A percentile compares a stretch with the other conserved stretches of the same genome.
These are phyloP conservation scores for Sebastes matsubarae DNA, from an alignment of 2,797 vertebrate genomes.

Conservation along the genomic window DNA sequence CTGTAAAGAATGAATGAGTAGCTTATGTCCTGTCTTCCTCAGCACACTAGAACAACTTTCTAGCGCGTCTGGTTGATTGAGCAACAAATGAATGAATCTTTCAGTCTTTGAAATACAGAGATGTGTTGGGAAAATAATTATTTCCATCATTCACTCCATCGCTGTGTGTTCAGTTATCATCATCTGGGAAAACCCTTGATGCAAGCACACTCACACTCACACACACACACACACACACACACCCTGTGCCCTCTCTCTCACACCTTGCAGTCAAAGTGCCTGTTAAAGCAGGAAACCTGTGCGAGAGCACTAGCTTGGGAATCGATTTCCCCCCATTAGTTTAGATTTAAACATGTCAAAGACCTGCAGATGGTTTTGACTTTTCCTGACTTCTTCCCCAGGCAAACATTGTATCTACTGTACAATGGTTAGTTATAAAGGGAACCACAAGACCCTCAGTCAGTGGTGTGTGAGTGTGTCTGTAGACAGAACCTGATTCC, in stretches of 20 bases:
- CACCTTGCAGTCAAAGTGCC: conserved; percentile 60
- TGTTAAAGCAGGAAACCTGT: conserved; percentile 66
- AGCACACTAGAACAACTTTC: not conserved
- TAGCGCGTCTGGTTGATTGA: not conserved
- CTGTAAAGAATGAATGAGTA: not conserved
- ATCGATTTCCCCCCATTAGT: conserved; percentile 72
- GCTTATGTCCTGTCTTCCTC: not conserved
- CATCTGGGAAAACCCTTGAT: conserved; percentile 4
- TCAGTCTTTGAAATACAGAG: not conserved
- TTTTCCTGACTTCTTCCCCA: conserved; percentile 64
- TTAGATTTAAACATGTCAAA: conserved; percentile 75
- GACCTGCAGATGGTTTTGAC: conserved; percentile 70
- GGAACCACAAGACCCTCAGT: conserved; percentile 37
- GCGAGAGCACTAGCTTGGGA: conserved; percentile 62
- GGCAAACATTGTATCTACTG: conserved; percentile 49
- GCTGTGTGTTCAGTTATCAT: not conserved
- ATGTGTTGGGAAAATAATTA: not conserved
- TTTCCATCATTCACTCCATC: not conserved
- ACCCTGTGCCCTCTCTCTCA: conserved; percentile 45
- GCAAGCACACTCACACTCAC: not conserved
- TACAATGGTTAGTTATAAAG: conserved; percentile 32
- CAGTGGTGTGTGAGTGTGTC: conserved; percentile 1
- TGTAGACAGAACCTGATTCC: conserved; percentile 47
- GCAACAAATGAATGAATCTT: not conserved
- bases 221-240: conserved; percentile 5